Evolutionary conservation across 1,140 invertebrate species (phyloP).

Genomic region (Chlorops oryzae): DNA sequence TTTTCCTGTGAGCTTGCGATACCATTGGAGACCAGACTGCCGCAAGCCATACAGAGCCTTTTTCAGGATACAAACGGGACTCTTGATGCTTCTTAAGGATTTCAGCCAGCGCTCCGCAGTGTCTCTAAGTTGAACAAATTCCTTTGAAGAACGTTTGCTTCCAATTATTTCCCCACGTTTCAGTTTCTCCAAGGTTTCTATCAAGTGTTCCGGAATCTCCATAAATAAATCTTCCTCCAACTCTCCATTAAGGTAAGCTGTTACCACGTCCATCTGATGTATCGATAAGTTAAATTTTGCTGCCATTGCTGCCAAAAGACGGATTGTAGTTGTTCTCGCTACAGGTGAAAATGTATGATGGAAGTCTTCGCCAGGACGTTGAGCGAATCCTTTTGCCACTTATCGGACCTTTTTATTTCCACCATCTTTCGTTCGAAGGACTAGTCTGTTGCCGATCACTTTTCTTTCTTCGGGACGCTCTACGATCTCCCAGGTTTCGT

Average conservation of each 20-base stretch:
- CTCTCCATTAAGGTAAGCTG: conserved; percentile 44
- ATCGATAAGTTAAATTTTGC: conserved; percentile 26
- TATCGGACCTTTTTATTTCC: conserved; percentile 44
- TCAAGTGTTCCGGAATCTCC: conserved; percentile 34
- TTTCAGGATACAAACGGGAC: conserved; percentile 27
- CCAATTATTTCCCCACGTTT: conserved; percentile 1
- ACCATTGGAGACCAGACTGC: conserved; percentile 47
- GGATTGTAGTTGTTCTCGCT: conserved; percentile 25
- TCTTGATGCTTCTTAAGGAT: background rate
- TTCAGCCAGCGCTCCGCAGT: background rate
- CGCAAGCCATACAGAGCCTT: conserved; percentile 48
- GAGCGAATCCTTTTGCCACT: conserved; percentile 45
- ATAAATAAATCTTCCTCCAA: conserved; percentile 44
- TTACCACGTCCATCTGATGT: conserved; percentile 35
- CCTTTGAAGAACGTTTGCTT: background rate
- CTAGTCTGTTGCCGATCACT: conserved; percentile 26
- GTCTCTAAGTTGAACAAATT: background rate
- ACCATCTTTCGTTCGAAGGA: conserved; percentile 34
- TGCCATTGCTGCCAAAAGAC: conserved; percentile 32
- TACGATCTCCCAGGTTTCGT: conserved; percentile 36
- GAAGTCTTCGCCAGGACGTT: conserved; percentile 41
- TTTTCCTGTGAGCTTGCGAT: conserved; percentile 24
- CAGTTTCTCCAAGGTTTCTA: conserved; percentile 2
- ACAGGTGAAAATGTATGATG: conserved; percentile 38
- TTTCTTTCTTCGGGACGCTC: conserved; percentile 22